phyloP scores from a whole-genome alignment of 2,888 invertebrate genomes.

The Nephrotoma appendiculata region DNA sequence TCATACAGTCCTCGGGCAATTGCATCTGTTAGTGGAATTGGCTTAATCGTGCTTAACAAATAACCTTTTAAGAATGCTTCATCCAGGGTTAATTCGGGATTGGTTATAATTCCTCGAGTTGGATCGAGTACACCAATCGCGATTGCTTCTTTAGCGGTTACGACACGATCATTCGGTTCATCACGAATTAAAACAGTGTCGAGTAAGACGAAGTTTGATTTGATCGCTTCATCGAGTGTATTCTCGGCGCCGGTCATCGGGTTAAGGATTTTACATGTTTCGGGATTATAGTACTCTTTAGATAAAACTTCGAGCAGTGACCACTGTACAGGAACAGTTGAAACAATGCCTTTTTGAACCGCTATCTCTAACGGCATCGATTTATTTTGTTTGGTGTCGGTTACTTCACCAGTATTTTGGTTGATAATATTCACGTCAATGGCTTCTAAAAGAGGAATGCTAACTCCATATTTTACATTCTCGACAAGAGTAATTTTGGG shows the following conservation, averaged over 20 bases:
- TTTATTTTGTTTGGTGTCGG: conserved; percentile 54
- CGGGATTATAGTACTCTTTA: conserved; percentile 60
- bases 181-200: conserved; percentile 58
- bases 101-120: conserved; percentile 50
- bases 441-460: conserved; percentile 60
- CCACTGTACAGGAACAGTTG: conserved; percentile 54
- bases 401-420: conserved; percentile 53
- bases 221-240: conserved; percentile 60
- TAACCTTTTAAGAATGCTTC: conserved; percentile 71
- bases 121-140: conserved; percentile 54
- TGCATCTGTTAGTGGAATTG: conserved; percentile 71
- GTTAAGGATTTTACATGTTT: conserved; percentile 59
- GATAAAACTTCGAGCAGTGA: conserved; percentile 60
- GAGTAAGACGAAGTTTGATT: conserved; percentile 55
- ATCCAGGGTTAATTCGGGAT: conserved; percentile 56
- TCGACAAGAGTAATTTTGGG: conserved; percentile 67
- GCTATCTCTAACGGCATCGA: conserved; percentile 56
- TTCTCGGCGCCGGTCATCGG: conserved; percentile 60
- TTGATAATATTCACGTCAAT: conserved; percentile 52
- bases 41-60: conserved; percentile 60
- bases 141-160: conserved; percentile 55
- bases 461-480: conserved; percentile 56
- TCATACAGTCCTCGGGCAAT: conserved; percentile 68
- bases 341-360: conserved; percentile 50
- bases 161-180: conserved; percentile 47